Percentiles rank a stretch among this genome's conserved stretches.
phyloP scores from a whole-genome alignment of 2,113 vertebrate genomes.

The Chinchilla lanigera region DNA sequence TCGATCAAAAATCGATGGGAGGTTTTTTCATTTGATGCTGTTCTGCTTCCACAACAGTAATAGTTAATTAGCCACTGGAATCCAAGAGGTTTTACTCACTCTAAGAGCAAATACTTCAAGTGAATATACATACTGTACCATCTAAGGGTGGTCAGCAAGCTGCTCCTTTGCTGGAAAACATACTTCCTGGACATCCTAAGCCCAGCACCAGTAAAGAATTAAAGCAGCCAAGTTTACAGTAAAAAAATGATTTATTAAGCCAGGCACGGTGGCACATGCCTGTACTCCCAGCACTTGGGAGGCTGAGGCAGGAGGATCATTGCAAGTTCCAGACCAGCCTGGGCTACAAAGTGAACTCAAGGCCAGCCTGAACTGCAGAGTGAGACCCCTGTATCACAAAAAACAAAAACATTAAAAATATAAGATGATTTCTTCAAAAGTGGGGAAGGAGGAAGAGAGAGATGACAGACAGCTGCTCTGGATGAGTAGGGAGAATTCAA shows the following conservation, averaged over 20 bases:
- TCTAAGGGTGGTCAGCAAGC: neutral
- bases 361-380: too few species aligned
- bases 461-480: neutral
- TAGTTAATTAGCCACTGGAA: neutral
- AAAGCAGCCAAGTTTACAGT: neutral
- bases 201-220: neutral
- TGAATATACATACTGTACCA: neutral
- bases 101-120: neutral
- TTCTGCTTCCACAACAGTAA: neutral
- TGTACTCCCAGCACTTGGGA: too few species aligned
- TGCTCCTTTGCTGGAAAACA: neutral
- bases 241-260: neutral
- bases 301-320: too few species aligned
- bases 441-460: neutral
- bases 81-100: neutral
- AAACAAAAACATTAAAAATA: neutral
- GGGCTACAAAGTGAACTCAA: too few species aligned
- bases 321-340: too few species aligned
- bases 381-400: too few species aligned
- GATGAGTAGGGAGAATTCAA: neutral
- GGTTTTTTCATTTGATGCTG: neutral
- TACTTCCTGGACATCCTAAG: neutral
- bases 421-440: neutral
- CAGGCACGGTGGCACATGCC: too few species aligned
- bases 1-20: neutral